Base-by-base conservation (phyloP, 2,888 invertebrate genomes). In the Sialis fuliginosa region DNA sequence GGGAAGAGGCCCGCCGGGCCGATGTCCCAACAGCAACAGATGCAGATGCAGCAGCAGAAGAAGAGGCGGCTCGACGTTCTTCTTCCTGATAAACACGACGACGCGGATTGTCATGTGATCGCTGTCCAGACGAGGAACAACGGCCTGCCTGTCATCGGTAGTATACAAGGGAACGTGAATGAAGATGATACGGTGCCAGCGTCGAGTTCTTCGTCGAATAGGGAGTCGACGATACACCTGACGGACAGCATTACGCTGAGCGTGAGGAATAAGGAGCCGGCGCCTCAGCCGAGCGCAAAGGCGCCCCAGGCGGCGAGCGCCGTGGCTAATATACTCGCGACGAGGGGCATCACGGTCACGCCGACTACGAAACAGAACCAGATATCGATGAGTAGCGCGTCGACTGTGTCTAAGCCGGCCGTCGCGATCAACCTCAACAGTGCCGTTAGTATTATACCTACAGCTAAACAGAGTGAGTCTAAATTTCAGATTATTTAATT, bases 321-420 rank as follows among this genome's bases (percentile, higher is more conserved):
- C 1, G 83, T 86, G 56, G 84, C 85, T 0, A 81, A 79, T 58
- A 79, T 85, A 48, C 62, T 86, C 49, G 84, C 83, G 4, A 79
- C 80, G 6, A 68, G 85, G 50, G 85, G 85, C 2, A 85, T 86
- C 47, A 84, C 83, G 34, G 77, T 86, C 0, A 83, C 83, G 42
- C 74, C 75, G 39, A 78, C 80, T 42, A 72, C 76, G 31, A 76
- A 66, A 57, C 51, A 33, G 7, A 62, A 62, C 52, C 59, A 61
- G 42, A 56, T 58, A 44, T 51, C 59, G 31, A 53, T 55, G 48
- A 57, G 69, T 55, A 63, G 67, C 9, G 65, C 69, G 1, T 63
- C 66, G 32, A 67, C 71, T 1, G 67, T 70, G 37, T 48, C 55
- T 30, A 50, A 54, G 48, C 47, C 57, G 51, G 67, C 66, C 68